Conservation (phyloP, 2,888 invertebrate genomes). For the Glomeris marginata region DNA sequence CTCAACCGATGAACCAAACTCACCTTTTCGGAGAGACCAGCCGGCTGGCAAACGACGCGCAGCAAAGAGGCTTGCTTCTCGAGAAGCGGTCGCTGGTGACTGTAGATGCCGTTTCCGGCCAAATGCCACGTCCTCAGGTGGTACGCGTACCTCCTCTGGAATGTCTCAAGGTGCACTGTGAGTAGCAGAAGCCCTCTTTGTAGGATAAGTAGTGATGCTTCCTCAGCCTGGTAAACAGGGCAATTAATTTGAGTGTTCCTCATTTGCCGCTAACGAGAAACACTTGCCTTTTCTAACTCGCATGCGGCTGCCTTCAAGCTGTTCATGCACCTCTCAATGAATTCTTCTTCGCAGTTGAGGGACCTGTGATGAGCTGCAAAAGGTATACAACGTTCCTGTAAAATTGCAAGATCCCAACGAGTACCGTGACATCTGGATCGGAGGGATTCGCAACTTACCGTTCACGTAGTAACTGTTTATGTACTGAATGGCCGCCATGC, state of each 20-base stretch:
- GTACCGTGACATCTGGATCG: not conserved
- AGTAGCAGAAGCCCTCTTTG: slow-evolving; percentile 74
- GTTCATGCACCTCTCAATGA: slow-evolving; percentile 85
- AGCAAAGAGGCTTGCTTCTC: slow-evolving; percentile 48
- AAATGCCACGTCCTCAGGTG: slow-evolving; percentile 78
- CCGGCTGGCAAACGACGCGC: slow-evolving; percentile 70
- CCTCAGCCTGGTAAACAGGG: slow-evolving; percentile 46
- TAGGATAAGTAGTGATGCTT: slow-evolving; percentile 70
- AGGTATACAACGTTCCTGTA: not conserved
- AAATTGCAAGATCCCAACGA: not conserved
- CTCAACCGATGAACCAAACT: not conserved
- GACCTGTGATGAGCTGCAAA: slow-evolving; percentile 40
- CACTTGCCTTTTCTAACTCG: slow-evolving; percentile 14
- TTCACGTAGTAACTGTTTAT: slow-evolving; percentile 89
- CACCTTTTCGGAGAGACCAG: slow-evolving; percentile 64
- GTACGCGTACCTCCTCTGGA: slow-evolving; percentile 71
- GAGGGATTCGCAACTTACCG: slow-evolving; percentile 20
- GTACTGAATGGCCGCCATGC: slow-evolving; percentile 86
- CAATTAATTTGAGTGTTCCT: no score
- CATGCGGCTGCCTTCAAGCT: slow-evolving; percentile 64
- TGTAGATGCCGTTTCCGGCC: slow-evolving; percentile 60
- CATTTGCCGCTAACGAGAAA: no score
- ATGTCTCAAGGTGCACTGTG: slow-evolving; percentile 86
- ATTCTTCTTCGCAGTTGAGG: slow-evolving; percentile 78
- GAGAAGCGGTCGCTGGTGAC: slow-evolving; percentile 52